Evolutionary conservation across 1,140 invertebrate species (phyloP).

Genomic region (Megathymus violae): DNA sequence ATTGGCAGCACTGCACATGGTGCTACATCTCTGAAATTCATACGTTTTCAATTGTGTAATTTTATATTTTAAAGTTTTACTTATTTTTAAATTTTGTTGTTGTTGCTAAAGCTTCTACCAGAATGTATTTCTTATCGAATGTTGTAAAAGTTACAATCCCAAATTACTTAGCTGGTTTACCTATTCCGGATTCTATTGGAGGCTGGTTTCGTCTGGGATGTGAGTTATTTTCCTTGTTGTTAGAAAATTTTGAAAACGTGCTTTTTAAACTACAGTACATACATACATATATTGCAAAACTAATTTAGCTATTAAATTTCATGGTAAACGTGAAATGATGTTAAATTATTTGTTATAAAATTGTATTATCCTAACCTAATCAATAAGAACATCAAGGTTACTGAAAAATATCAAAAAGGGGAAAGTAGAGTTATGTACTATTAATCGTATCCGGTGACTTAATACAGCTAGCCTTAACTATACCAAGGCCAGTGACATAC

Average conservation of each 20-base stretch:
- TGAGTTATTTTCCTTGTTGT: conserved; percentile 66
- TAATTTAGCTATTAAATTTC: neutral
- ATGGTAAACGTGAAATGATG: neutral
- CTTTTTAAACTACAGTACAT: no score
- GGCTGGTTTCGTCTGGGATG: conserved; percentile 92
- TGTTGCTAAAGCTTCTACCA: conserved; percentile 44
- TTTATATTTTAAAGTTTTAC: neutral
- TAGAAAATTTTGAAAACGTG: neutral
- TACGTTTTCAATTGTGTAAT: conserved; percentile 17
- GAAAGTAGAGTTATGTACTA: conserved; percentile 5
- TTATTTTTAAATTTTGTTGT: neutral
- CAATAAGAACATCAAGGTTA: conserved; percentile 1
- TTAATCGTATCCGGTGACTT: neutral
- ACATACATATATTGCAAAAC: neutral
- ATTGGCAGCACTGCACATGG: no score
- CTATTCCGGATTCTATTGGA: conserved; percentile 89
- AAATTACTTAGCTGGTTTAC: conserved; percentile 90
- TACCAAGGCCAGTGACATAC: conserved; percentile 47
- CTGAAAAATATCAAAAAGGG: conserved; percentile 3
- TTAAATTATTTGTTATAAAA: neutral
- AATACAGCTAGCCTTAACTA: neutral
- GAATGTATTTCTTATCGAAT: conserved; percentile 89
- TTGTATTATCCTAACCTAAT: neutral
- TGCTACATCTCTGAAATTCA: no score
- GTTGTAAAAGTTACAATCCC: conserved; percentile 90